Base-by-base conservation (phyloP, 2,888 invertebrate genomes). In the Polylopha cassiicola region DNA sequence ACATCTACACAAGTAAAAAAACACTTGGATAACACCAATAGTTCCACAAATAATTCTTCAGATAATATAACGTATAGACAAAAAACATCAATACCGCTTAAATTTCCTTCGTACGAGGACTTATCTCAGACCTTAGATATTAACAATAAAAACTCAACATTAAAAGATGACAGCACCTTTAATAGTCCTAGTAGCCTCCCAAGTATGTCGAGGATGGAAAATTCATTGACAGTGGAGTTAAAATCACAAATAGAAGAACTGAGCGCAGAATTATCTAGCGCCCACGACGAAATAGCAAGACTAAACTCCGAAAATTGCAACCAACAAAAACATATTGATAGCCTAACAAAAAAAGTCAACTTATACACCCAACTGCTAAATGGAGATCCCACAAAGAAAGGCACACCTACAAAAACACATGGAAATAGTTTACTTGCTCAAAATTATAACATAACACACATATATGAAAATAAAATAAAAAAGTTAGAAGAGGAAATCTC, bases 91-190 rank as follows among this genome's bases (percentile, higher is more conserved):
- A 20, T 20, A n/a, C 20, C 20, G 6, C 6, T 20, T 3, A 20
- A n/a, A 20, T 20, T 20, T 20, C 20, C 20, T n/a, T 20, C 20
- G 2, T 20, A n/a, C 20, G 20, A 20, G 20, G n/a, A 20, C n/a
- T 20, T 20, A n/a, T 20, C 20, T 20, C 20, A 20, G n/a, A 20
- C n/a, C n/a, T n/a, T n/a, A 20, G n/a, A 20, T 20, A n/a, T n/a
- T n/a, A n/a, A 3, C 20, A n/a, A 20, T n/a, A n/a, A 20, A n/a
- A 20, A 2, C n/a, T 20, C 6, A 20, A 20, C 20, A 20, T 20
- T 20, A 20, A 20, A 20, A 20, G 20, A 20, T 20, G n/a, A n/a
- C n/a, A 20, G n/a, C 20, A 20, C 20, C 7, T 20, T 20, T 20
- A 6, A 20, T 20, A 20, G 20, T 20, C 20, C 20, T 6, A 20